Base-by-base conservation (phyloP, 2,888 invertebrate species). In the Homarus gammarus region DNA sequence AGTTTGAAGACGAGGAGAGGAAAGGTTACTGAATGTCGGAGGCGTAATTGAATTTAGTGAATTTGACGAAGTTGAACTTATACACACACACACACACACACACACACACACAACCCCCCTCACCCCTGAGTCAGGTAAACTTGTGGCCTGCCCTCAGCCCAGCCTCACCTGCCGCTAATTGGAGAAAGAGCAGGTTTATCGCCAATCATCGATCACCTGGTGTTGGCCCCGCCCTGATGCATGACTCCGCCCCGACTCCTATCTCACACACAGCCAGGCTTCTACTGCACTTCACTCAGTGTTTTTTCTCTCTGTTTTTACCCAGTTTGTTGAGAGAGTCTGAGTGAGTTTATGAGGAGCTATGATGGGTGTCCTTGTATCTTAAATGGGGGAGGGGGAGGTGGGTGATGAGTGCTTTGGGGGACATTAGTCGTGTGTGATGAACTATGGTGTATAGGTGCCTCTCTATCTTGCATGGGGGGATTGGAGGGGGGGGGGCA, bases 111-210 rank as follows among this genome's bases (percentile, higher is more conserved):
- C 64, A 27, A 0, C 22, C 56, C 56, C 22, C 18, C 56, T 56
- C 22, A 56, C 18, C 12, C 56, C 12, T 12, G 3, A 12, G 56
- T 27, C 27, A 6, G 64, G n/a, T 64, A 31, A 27, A 64, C 64
- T 27, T 64, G 64, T 64, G 64, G 27, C 8, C 64, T 64, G 64
- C 64, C 56, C 64, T 64, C 64, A 27, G 8, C 27, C 27, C 6
- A 64, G 64, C 6, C 79, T 79, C 79, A 79, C 79, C 79, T 79
- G 79, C 61, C 79, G 38, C 79, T 79, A 79, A 79, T 79, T 79
- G 79, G 79, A 79, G 49, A 38, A 33, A 79, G 56, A 79, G 79
- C 18, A 61, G 38, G 56, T 79, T 79, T 79, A 79, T 79, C 79
- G 38, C 79, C 79, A 56, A 61, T n/a, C 79, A 79, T 79, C 79